Evolutionary conservation across 2,113 vertebrate genomes (phyloP).

Genomic region (Phrynocephalus versicolor): DNA sequence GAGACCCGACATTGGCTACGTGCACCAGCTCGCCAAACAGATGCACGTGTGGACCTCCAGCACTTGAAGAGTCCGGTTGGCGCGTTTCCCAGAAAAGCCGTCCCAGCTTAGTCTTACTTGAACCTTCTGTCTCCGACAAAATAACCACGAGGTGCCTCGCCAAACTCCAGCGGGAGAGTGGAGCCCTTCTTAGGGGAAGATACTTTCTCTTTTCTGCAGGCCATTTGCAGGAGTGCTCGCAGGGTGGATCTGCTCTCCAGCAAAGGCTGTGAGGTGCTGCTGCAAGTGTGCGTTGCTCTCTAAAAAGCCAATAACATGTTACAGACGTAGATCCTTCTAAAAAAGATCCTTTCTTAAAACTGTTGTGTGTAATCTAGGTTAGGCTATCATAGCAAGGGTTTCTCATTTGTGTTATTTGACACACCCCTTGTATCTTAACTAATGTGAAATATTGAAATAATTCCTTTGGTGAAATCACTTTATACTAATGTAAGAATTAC

Average conservation of each 20-base stretch:
- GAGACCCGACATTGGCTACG: conserved; percentile 82
- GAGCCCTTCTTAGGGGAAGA: conserved; percentile 45
- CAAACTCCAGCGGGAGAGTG: conserved; percentile 45
- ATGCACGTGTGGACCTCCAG: conserved; percentile 86
- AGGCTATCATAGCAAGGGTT: conserved; percentile 51
- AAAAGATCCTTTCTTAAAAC: conserved; percentile 73
- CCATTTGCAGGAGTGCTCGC: conserved; percentile 66
- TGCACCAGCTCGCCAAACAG: conserved; percentile 85
- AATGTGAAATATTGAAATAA: conserved; percentile 79
- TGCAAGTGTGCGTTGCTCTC: conserved; percentile 53
- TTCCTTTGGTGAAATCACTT: conserved; percentile 70
- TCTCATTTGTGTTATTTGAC: conserved; percentile 10
- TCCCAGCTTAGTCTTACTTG: conserved; percentile 76
- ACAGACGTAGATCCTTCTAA: conserved; percentile 66
- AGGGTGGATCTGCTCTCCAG: conserved; percentile 61
- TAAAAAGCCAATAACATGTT: conserved; percentile 57
- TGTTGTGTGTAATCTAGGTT: conserved; percentile 71
- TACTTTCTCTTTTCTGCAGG: conserved; percentile 56
- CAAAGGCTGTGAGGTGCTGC: conserved; percentile 59
- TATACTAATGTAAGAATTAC: conserved; percentile 65
- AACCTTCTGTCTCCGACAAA: conserved; percentile 67
- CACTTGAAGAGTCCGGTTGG: conserved; percentile 69
- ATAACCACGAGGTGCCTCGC: conserved; percentile 58
- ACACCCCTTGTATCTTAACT: conserved; percentile 61
- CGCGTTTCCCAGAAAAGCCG: conserved; percentile 8